phyloP scores from a whole-genome alignment of 2,888 invertebrate species.

The Anoncus sp. region DNA sequence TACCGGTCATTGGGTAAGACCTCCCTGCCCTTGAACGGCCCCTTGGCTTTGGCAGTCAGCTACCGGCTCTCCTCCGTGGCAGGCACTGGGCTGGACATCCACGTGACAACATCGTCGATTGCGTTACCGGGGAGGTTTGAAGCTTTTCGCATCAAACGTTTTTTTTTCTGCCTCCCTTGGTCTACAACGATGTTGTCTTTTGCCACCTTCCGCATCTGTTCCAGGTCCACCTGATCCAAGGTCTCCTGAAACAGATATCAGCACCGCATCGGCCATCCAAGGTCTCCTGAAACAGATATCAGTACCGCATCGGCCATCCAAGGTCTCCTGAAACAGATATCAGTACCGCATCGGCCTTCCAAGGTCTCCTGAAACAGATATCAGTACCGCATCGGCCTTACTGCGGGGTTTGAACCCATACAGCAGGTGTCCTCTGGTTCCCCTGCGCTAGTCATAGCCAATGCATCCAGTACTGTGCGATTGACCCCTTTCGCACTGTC shows the following conservation, averaged over 20 bases:
- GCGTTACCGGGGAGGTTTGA: constrained; percentile 52
- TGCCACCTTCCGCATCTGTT: constrained; percentile 43
- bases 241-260: constrained; percentile 54
- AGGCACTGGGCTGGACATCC: constrained; percentile 28
- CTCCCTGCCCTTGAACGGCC: constrained; percentile 64
- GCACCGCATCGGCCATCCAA: constrained; percentile 45
- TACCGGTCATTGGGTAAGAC: constrained; percentile 68
- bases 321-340: constrained; percentile 51
- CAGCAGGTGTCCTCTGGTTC: constrained; percentile 61
- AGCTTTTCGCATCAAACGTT: constrained; percentile 47
- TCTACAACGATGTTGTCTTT: constrained; percentile 41
- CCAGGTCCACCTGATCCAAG: constrained; percentile 51
- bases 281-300: no score
- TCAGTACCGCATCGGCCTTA: constrained; percentile 46
- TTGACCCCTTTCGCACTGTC: constrained; percentile 77
- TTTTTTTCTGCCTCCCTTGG: constrained; percentile 52
- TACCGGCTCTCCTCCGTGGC: constrained; percentile 65
- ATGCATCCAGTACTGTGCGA: constrained; percentile 70
- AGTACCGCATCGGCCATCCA: constrained; percentile 57
- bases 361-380: constrained; percentile 51
- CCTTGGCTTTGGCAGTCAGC: constrained; percentile 59
- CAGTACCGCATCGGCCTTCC: constrained; percentile 50
- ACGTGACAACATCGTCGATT: constrained; percentile 63
- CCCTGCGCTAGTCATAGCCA: constrained; percentile 68
- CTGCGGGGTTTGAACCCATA: constrained; percentile 61